Evolutionary conservation across 2,888 invertebrate species (phyloP).

Genomic region (Hirudinaria manillensis): DNA sequence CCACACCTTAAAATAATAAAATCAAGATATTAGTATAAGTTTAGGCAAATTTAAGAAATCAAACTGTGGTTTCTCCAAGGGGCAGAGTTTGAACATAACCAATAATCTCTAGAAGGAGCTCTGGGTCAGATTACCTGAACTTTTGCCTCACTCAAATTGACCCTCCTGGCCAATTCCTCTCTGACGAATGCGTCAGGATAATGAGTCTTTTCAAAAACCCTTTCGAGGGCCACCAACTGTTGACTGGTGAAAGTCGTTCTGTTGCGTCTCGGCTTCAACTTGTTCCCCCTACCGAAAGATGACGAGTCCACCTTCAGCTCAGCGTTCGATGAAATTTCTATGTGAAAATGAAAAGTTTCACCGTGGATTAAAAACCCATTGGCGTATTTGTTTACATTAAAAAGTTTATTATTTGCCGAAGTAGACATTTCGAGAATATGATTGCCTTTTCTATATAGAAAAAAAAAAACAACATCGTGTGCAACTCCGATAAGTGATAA

Average conservation of each 20-base stretch:
- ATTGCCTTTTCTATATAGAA: no score
- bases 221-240: constrained; percentile 82
- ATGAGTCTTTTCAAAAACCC: constrained; percentile 89
- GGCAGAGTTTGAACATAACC: no score
- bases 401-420: no score
- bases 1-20: constrained; percentile 67
- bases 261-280: constrained; percentile 64
- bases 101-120: no score
- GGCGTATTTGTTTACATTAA: no score
- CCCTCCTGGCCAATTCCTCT: constrained; percentile 84
- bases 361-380: no score
- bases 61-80: no score
- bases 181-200: constrained; percentile 94
- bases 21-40: neutral
- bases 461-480: no score
- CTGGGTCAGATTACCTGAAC: constrained; percentile 68
- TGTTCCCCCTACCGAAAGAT: constrained; percentile 5
- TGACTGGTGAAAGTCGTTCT: constrained; percentile 88
- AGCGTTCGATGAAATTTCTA: constrained; percentile 15
- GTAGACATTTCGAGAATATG: no score
- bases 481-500: no score
- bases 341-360: neutral
- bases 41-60: no score
- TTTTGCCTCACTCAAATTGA: constrained; percentile 85
- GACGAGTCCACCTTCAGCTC: constrained; percentile 24